Evolutionary conservation across 2,113 vertebrate genomes (phyloP).

Genomic region (Chunga burmeisteri): DNA sequence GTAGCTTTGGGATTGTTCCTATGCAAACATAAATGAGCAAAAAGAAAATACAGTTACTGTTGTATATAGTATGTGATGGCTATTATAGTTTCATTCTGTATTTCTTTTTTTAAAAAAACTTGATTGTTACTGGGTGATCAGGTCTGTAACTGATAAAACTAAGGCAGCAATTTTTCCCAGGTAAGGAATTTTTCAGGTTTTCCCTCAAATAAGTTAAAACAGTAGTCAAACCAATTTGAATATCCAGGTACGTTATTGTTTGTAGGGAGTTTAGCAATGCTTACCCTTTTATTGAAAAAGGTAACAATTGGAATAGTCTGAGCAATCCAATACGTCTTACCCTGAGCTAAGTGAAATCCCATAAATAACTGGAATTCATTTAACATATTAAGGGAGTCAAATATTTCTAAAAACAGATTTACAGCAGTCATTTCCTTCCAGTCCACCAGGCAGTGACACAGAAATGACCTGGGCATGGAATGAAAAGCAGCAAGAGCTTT

Average conservation of each 20-base stretch:
- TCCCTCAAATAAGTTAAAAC: background rate
- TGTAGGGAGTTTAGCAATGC: background rate
- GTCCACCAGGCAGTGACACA: constrained; percentile 62
- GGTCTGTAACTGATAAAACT: background rate
- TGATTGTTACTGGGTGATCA: background rate
- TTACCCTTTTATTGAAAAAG: background rate
- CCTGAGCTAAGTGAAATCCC: constrained; percentile 37
- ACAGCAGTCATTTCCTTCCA: constrained; percentile 70
- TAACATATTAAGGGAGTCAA: constrained; percentile 45
- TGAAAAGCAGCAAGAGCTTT: constrained; percentile 49
- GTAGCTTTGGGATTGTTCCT: background rate
- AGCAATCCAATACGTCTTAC: background rate
- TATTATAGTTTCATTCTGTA: background rate
- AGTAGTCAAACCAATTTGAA: background rate
- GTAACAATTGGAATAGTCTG: constrained; percentile 1
- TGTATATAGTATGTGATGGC: background rate
- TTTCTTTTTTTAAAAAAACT: background rate
- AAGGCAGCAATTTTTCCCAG: background rate
- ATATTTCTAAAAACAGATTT: constrained; percentile 66
- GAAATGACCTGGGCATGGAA: constrained; percentile 50
- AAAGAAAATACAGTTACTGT: background rate
- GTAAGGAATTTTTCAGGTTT: background rate
- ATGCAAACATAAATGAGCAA: background rate
- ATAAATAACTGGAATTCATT: constrained; percentile 67
- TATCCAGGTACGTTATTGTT: background rate